These are phyloP conservation scores for Masticophis lateralis DNA, from an alignment of 2,797 vertebrate genomes.

Conservation along the genomic window DNA sequence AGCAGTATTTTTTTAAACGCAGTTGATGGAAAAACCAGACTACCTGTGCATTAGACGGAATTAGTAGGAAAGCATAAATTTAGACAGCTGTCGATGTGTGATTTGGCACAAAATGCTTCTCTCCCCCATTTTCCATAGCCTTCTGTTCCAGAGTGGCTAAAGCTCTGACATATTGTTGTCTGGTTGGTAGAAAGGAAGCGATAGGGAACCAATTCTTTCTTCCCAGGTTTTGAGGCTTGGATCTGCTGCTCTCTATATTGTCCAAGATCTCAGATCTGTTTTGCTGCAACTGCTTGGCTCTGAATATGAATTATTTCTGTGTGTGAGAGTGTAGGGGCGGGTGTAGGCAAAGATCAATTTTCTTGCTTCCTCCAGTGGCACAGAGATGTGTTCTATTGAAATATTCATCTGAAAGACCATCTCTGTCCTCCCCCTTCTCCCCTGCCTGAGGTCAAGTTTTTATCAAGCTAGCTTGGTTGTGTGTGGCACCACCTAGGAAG, in stretches of 20 bases:
- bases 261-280: neutral
- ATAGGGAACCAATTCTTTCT: neutral
- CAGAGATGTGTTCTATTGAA: neutral
- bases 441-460: neutral
- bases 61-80: neutral
- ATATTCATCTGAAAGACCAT: neutral
- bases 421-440: neutral
- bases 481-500: neutral
- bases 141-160: neutral
- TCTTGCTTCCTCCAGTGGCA: neutral
- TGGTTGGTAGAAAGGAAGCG: neutral
- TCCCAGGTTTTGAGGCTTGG: neutral
- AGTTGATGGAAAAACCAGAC: neutral
- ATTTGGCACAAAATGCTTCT: neutral
- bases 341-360: neutral
- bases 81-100: neutral
- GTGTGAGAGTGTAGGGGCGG: too few species aligned
- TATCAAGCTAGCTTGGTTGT: too few species aligned
- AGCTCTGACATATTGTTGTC: neutral
- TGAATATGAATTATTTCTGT: neutral
- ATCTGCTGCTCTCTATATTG: neutral
- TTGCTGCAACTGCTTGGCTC: neutral
- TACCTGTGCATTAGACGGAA: neutral
- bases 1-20: neutral
- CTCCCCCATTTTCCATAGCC: neutral